A percentile compares a stretch with the other conserved stretches of the same genome.
Conservation (phyloP, 1,140 invertebrate species). For the Aporrectodea caliginosa region DNA sequence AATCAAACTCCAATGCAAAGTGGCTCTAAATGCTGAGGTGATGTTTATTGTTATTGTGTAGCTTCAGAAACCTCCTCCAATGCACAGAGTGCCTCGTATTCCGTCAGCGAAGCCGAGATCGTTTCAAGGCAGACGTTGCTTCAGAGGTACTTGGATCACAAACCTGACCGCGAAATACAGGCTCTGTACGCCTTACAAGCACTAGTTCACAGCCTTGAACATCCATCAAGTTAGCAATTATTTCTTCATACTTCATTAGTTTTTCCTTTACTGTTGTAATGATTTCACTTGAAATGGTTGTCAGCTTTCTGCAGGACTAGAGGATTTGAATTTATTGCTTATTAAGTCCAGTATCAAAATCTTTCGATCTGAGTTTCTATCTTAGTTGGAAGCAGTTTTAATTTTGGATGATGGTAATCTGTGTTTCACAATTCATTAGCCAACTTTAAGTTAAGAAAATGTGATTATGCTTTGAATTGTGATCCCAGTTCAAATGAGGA, state of each 20-base stretch:
- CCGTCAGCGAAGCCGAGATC: slow-evolving; percentile 35
- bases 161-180: slow-evolving; percentile 68
- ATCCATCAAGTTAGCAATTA: slow-evolving; percentile 68
- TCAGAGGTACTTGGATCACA: slow-evolving; percentile 69
- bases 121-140: slow-evolving; percentile 60
- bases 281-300: neutral
- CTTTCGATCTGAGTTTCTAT: too few species aligned
- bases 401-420: too few species aligned
- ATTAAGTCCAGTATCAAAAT: too few species aligned
- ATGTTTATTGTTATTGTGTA: too few species aligned
- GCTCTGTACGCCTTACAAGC: slow-evolving; percentile 78
- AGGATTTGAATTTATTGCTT: too few species aligned
- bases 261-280: neutral
- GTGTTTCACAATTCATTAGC: too few species aligned
- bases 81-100: slow-evolving; percentile 37
- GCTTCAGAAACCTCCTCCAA: too few species aligned
- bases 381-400: too few species aligned
- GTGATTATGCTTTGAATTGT: too few species aligned
- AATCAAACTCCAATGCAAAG: too few species aligned
- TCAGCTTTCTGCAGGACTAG: neutral
- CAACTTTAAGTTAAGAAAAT: too few species aligned
- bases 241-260: slow-evolving; percentile 24
- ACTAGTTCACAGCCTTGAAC: slow-evolving; percentile 66
- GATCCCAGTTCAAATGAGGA: neutral
- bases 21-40: too few species aligned